Percentiles rank a stretch among this genome's conserved stretches.
Conservation (phyloP, 2,797 vertebrate species). For the Oceanodroma leucorhoa region DNA sequence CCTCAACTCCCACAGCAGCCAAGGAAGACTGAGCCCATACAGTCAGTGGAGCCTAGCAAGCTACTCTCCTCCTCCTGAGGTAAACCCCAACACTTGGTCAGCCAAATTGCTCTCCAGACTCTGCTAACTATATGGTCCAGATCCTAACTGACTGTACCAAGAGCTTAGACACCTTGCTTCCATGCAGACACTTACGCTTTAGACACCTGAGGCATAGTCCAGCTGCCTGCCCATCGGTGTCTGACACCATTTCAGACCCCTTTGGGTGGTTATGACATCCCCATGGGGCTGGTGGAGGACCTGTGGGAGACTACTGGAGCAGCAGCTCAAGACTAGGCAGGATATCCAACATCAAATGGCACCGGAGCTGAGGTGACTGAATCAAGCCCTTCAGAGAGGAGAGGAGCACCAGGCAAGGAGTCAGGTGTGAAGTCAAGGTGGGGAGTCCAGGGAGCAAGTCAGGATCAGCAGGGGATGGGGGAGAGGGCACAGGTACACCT, state of each 20-base stretch:
- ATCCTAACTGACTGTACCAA: neutral
- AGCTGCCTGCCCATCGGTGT: neutral
- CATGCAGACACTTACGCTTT: neutral
- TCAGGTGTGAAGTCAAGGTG: neutral
- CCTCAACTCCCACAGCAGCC: neutral
- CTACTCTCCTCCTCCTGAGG: neutral
- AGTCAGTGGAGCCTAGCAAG: neutral
- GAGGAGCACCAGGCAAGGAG: neutral
- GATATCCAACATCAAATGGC: neutral
- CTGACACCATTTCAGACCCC: neutral
- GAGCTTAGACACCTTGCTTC: neutral
- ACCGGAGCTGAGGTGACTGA: neutral
- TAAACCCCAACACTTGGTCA: neutral
- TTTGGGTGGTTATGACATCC: neutral
- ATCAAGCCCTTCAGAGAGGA: neutral
- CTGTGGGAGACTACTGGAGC: neutral
- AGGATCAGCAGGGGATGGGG: neutral
- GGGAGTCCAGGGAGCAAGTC: neutral
- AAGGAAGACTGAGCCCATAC: neutral
- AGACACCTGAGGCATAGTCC: neutral
- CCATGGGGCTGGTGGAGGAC: neutral
- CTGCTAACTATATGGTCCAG: neutral
- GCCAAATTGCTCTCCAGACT: neutral
- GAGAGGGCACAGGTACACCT: neutral
- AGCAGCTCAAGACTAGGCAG: neutral